Percentiles rank a stretch among this genome's conserved stretches.
Evolutionary conservation across 2,113 vertebrate genomes (phyloP).

Genomic region (Microtus richardsoni): DNA sequence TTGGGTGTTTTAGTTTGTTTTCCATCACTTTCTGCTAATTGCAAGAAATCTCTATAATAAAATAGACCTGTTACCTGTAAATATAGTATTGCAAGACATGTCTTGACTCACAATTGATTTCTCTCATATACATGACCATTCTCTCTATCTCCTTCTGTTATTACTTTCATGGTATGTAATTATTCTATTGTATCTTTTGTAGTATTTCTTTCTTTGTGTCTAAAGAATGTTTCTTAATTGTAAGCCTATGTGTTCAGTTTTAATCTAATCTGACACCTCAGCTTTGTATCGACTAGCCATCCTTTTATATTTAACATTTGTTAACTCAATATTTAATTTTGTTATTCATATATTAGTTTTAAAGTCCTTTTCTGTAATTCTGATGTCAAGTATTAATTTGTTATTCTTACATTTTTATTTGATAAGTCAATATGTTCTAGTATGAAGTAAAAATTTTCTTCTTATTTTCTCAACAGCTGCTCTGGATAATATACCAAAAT

Average conservation of each 20-base stretch:
- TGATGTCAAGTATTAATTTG: not conserved
- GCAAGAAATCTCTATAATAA: not conserved
- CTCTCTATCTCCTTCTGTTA: not conserved
- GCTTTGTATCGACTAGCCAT: not conserved
- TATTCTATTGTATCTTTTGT: not conserved
- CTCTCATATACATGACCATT: not conserved
- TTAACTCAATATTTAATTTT: not conserved
- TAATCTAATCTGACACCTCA: not conserved
- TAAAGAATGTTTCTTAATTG: not conserved
- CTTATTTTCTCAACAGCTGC: not conserved
- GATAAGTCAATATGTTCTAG: not conserved
- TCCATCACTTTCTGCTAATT: not conserved
- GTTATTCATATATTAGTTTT: not conserved
- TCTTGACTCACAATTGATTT: not conserved
- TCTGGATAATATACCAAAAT: not conserved
- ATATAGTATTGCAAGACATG: not conserved
- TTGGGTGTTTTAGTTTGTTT: not conserved
- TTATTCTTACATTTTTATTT: not conserved
- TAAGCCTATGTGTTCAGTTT: not conserved
- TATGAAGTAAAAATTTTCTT: not conserved
- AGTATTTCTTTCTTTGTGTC: not conserved
- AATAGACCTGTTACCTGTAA: not conserved
- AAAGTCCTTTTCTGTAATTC: not conserved
- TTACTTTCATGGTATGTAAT: not conserved
- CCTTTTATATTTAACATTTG: not conserved